Conservation (phyloP, 1,140 invertebrate species). For the Diploscapter pachys region DNA sequence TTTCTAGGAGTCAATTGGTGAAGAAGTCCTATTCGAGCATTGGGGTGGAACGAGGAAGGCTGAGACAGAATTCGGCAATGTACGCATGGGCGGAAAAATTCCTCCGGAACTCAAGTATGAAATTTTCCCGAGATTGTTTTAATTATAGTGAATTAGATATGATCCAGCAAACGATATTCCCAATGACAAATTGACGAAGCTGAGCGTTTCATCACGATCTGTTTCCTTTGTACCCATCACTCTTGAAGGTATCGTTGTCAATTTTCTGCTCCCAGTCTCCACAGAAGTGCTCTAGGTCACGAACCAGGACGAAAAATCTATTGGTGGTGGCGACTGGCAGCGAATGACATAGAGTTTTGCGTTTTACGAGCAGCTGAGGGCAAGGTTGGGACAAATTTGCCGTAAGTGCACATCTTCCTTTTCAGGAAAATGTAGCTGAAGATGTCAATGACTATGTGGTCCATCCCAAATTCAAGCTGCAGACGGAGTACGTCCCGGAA, state of each 20-base stretch:
- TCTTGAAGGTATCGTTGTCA: slow-evolving; percentile 26
- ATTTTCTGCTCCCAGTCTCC: not conserved
- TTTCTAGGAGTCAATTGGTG: slow-evolving; percentile 42
- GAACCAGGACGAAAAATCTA: slow-evolving; percentile 28
- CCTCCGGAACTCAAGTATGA: slow-evolving; percentile 25
- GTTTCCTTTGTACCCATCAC: slow-evolving; percentile 37
- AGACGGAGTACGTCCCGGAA: slow-evolving; percentile 45
- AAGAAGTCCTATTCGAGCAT: slow-evolving; percentile 42
- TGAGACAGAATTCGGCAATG: slow-evolving; percentile 40
- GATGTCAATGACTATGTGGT: slow-evolving; percentile 34
- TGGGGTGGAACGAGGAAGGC: slow-evolving; percentile 44
- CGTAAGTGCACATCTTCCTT: too few relatives aligned
- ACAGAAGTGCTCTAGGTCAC: slow-evolving; percentile 12
- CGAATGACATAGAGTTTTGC: slow-evolving; percentile 42
- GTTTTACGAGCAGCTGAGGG: slow-evolving; percentile 24
- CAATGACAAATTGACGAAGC: slow-evolving; percentile 34
- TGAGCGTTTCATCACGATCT: slow-evolving; percentile 34
- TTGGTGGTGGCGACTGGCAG: slow-evolving; percentile 47
- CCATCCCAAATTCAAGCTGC: slow-evolving; percentile 46
- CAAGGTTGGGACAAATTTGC: not conserved
- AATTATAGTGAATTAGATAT: slow-evolving; percentile 1
- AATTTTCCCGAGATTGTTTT: not conserved
- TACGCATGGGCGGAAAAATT: slow-evolving; percentile 47
- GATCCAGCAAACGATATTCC: slow-evolving; percentile 30
- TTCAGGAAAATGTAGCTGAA: slow-evolving; percentile 27